Evolutionary conservation across 2,113 vertebrate species (phyloP).

Genomic region (Cottus gobio): DNA sequence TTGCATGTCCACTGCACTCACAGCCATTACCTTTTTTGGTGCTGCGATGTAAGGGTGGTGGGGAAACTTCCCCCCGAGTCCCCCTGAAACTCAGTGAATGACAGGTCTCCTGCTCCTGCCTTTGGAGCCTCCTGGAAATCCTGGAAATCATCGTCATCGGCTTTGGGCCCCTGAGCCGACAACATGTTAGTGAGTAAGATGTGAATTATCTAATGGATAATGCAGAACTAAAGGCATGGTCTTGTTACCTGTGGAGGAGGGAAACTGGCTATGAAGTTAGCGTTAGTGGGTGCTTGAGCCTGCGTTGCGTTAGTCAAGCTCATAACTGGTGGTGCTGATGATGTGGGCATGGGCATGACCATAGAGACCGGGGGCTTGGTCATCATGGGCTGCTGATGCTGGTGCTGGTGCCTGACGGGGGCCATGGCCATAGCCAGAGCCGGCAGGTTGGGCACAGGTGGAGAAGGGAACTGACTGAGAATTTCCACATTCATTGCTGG

Average conservation of each 20-base stretch:
- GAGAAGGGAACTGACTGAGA: constrained; percentile 92
- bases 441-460: constrained; percentile 92
- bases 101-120: constrained; percentile 87
- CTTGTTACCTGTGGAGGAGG: constrained; percentile 77
- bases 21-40: constrained; percentile 87
- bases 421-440: constrained; percentile 88
- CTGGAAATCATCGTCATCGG: constrained; percentile 97
- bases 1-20: not conserved
- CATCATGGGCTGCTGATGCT: constrained; percentile 86
- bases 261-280: constrained; percentile 84
- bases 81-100: constrained; percentile 92
- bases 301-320: constrained; percentile 58
- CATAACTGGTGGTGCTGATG: constrained; percentile 77
- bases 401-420: constrained; percentile 84
- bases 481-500: constrained; percentile 92
- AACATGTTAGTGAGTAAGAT: not conserved
- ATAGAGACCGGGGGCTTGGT: constrained; percentile 83
- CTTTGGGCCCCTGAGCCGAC: constrained; percentile 84
- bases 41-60: constrained; percentile 80
- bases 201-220: not conserved
- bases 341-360: constrained; percentile 84
- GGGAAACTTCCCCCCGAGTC: constrained; percentile 84
- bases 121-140: constrained; percentile 99
- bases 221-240: not conserved
- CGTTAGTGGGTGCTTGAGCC: constrained; percentile 62